Percentiles rank a stretch among this genome's conserved stretches.
phyloP scores from a whole-genome alignment of 2,888 invertebrate species.

The Ophion ventricosus region DNA sequence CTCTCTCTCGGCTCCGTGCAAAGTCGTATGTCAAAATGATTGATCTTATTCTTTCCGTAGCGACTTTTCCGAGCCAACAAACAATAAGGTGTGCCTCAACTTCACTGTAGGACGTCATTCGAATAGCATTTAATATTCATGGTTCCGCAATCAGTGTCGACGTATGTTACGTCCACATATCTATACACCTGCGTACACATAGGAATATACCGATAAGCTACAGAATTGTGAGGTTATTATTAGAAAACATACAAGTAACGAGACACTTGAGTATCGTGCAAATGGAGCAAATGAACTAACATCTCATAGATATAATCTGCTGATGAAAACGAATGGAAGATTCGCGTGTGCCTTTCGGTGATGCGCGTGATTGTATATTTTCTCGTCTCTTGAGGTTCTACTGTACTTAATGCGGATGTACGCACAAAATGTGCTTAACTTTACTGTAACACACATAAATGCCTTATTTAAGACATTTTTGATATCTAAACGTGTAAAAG shows the following conservation, averaged over 20 bases:
- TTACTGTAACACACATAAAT: too few species aligned
- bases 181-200: background rate
- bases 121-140: background rate
- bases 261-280: conserved; percentile 4
- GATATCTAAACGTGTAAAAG: too few species aligned
- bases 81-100: too few species aligned
- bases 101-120: too few species aligned
- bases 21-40: too few species aligned
- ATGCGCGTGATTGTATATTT: conserved; percentile 25
- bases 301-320: conserved; percentile 12
- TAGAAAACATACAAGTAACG: conserved; percentile 49
- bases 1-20: too few species aligned
- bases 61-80: too few species aligned
- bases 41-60: too few species aligned
- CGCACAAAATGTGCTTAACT: too few species aligned
- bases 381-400: conserved; percentile 22
- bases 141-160: background rate
- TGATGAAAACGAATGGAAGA: conserved; percentile 12
- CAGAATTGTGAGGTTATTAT: conserved; percentile 46
- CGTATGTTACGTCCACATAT: background rate
- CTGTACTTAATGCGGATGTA: too few species aligned
- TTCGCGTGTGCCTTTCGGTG: conserved; percentile 3
- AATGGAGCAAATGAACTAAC: conserved; percentile 35
- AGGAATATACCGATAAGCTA: background rate
- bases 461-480: too few species aligned